Evolutionary conservation across 2,113 vertebrate species (phyloP).

Genomic region (Aegotheles bennettii): DNA sequence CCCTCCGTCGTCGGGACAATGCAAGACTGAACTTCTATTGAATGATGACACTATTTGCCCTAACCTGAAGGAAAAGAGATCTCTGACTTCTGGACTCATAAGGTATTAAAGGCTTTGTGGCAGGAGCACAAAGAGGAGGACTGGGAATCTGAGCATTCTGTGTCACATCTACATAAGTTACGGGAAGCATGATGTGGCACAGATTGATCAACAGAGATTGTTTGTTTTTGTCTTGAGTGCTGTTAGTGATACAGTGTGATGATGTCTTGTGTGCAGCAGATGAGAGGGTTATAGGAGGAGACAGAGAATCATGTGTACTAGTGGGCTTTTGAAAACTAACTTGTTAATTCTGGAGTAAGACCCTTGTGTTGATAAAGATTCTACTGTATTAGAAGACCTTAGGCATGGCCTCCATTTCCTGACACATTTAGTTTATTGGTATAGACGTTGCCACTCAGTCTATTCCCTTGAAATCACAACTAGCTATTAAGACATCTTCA

Average conservation of each 20-base stretch:
- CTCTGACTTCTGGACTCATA: background rate
- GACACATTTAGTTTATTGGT: background rate
- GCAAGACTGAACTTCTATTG: background rate
- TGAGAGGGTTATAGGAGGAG: background rate
- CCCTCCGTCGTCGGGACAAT: no score
- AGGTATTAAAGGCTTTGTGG: background rate
- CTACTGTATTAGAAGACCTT: background rate
- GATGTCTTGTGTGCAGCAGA: background rate
- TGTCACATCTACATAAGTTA: background rate
- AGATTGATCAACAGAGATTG: background rate
- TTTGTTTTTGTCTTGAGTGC: background rate
- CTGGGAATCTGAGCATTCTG: background rate
- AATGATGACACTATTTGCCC: background rate
- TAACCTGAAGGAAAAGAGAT: background rate
- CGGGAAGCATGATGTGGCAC: background rate
- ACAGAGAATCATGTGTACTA: background rate
- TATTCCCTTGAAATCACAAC: background rate
- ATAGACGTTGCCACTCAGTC: background rate
- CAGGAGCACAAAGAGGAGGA: background rate
- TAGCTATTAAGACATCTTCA: background rate
- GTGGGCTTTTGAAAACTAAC: background rate
- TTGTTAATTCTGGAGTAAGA: background rate
- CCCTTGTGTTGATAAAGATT: background rate
- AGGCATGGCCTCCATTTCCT: background rate
- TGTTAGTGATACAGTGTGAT: background rate